phyloP scores from a whole-genome alignment of 2,888 invertebrate genomes.

The Trachelus iudaicus region DNA sequence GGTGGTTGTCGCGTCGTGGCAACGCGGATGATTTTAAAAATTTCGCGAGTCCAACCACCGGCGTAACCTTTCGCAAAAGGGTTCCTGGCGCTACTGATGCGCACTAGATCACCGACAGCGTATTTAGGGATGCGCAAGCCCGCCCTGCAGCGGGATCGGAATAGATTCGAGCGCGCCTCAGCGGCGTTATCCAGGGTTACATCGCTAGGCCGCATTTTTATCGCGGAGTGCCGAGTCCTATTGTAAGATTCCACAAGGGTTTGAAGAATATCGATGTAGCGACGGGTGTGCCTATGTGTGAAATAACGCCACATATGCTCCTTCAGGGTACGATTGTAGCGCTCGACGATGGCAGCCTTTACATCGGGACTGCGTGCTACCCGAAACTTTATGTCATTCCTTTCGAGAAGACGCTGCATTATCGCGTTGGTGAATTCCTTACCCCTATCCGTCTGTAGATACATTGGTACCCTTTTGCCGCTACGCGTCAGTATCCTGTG shows the following conservation, averaged over 20 bases:
- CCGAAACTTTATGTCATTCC: not conserved
- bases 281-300: not conserved
- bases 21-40: not conserved
- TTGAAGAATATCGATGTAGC: constrained; percentile 35
- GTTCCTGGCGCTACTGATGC: constrained; percentile 24
- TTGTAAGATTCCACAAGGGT: constrained; percentile 32
- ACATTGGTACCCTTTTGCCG: constrained; percentile 11
- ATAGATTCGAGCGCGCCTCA: not conserved
- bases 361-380: constrained; percentile 24
- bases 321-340: constrained; percentile 29
- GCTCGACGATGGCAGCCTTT: constrained; percentile 47
- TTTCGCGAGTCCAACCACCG: not conserved
- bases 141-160: not conserved
- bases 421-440: constrained; percentile 27
- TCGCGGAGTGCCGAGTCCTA: constrained; percentile 29
- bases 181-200: not conserved
- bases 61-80: constrained; percentile 12
- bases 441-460: constrained; percentile 31
- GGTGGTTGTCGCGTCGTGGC: constrained; percentile 16
- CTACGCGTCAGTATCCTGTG: constrained; percentile 10
- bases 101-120: constrained; percentile 5
- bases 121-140: constrained; percentile 19
- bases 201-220: constrained; percentile 18
- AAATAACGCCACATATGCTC: no score
- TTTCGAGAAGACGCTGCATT: constrained; percentile 23